A percentile compares a stretch with the other conserved stretches of the same genome.
These are phyloP conservation scores for Perognathus longimembris DNA, from an alignment of 2,113 vertebrate species.

Conservation along the genomic window DNA sequence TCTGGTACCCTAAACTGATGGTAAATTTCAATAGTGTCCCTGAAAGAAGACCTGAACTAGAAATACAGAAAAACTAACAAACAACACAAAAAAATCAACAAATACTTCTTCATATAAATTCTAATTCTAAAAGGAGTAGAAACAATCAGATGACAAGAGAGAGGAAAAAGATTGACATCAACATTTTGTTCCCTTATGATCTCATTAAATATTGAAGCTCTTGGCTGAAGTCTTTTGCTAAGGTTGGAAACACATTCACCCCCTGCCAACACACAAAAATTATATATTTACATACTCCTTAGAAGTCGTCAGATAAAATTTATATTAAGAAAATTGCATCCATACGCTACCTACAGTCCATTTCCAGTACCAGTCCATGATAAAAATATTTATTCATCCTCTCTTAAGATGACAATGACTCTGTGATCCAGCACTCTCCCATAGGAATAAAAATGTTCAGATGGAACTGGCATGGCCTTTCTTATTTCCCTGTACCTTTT, in stretches of 20 bases:
- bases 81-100: too few relatives aligned
- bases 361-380: too few relatives aligned
- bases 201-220: neutral
- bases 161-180: neutral
- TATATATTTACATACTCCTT: constrained; percentile 20
- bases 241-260: neutral
- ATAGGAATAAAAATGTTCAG: neutral
- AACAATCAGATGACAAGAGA: neutral
- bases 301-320: neutral
- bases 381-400: too few relatives aligned
- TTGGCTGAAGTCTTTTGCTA: neutral
- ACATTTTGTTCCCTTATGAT: neutral
- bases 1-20: neutral
- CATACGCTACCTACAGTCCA: neutral
- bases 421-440: neutral
- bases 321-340: constrained; percentile 26
- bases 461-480: neutral
- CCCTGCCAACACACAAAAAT: neutral
- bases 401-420: neutral
- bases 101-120: neutral
- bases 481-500: neutral
- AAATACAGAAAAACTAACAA: neutral
- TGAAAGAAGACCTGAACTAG: neutral
- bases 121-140: neutral
- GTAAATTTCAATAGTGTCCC: neutral